Evolutionary conservation across 2,888 invertebrate species (phyloP).

Genomic region (Diogma glabrata): DNA sequence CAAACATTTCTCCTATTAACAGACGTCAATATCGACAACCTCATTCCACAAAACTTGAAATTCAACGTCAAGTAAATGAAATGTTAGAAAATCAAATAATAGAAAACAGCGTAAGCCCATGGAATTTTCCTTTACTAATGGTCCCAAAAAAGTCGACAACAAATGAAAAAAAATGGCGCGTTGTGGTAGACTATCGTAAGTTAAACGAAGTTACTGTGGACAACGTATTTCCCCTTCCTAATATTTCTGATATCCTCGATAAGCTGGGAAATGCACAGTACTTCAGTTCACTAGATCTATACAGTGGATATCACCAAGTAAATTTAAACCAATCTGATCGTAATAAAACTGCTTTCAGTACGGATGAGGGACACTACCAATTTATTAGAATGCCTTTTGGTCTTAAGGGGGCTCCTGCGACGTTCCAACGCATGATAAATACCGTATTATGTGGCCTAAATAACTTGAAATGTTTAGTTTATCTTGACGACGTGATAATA

Average conservation of each 20-base stretch:
- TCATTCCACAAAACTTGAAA: neutral
- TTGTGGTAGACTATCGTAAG: neutral
- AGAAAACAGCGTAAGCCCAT: neutral
- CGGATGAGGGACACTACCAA: neutral
- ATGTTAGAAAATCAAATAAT: neutral
- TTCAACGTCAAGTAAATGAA: neutral
- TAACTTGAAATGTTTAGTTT: conserved; percentile 4
- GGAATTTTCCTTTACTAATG: neutral
- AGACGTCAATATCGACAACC: neutral
- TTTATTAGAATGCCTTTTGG: neutral
- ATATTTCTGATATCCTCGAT: neutral
- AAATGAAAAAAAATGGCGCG: neutral
- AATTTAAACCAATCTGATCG: neutral
- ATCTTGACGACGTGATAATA: neutral
- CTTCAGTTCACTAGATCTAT: neutral
- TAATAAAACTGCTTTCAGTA: neutral
- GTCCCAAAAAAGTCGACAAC: neutral
- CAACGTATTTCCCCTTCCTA: neutral
- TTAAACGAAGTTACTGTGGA: neutral
- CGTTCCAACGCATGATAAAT: neutral
- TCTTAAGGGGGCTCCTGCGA: too few relatives aligned
- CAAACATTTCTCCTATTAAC: neutral
- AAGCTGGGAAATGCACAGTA: neutral
- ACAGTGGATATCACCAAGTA: neutral
- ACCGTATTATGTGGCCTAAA: neutral